These are phyloP conservation scores for Microcebus griseorufus DNA, from an alignment of 2,113 vertebrate species.

Conservation along the genomic window DNA sequence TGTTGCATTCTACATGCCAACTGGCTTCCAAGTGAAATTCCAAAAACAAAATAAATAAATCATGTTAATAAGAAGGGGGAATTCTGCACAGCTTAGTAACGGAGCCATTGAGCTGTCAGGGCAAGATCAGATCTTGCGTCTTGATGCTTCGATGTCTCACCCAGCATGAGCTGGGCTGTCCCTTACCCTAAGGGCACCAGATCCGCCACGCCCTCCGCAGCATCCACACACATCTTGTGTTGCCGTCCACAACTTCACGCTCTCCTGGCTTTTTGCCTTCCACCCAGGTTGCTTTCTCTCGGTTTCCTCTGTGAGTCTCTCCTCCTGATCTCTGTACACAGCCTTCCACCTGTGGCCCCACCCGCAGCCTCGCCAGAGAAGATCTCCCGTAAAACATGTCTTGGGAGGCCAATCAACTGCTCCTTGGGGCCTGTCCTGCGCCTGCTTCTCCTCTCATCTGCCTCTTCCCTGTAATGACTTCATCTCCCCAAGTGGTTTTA, in stretches of 20 bases:
- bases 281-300: background rate
- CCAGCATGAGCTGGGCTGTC: background rate
- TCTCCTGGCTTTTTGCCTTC: background rate
- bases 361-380: background rate
- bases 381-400: accelerated
- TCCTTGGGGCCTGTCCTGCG: background rate
- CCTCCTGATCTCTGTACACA: background rate
- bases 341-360: background rate
- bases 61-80: background rate
- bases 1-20: background rate
- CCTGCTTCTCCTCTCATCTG: background rate
- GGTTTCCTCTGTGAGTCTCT: background rate
- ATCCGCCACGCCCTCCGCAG: accelerated
- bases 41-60: background rate
- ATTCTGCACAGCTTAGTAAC: background rate
- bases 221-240: background rate
- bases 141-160: background rate
- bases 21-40: background rate
- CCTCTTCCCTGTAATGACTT: background rate
- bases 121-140: background rate
- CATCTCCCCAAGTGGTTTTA: background rate
- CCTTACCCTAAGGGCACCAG: accelerated
- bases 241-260: background rate
- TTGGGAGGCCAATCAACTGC: background rate
- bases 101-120: background rate